Evolutionary conservation across 2,888 invertebrate genomes (phyloP).

Genomic region (Tetragonula carbonaria): DNA sequence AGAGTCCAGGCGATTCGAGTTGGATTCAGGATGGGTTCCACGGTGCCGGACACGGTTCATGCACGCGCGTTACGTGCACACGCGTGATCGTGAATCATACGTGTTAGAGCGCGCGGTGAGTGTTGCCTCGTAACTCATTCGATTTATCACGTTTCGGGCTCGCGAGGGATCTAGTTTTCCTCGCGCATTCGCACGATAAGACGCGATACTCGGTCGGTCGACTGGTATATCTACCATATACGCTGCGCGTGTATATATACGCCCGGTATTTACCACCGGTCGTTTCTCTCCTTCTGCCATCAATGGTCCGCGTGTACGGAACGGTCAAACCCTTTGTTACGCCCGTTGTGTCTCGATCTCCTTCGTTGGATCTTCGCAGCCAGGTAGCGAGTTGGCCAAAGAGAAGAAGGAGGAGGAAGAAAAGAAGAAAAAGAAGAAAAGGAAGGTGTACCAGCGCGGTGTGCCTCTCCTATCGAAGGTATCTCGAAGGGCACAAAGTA

Average conservation of each 20-base stretch:
- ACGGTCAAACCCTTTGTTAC: constrained; percentile 79
- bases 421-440: constrained; percentile 50
- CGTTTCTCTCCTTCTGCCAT: constrained; percentile 44
- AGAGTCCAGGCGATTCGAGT: constrained; percentile 18
- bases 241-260: constrained; percentile 34
- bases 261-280: constrained; percentile 57
- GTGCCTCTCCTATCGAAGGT: constrained; percentile 73
- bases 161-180: constrained; percentile 78
- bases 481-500: constrained; percentile 75
- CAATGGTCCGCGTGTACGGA: constrained; percentile 58
- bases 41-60: constrained; percentile 49
- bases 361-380: constrained; percentile 75
- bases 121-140: constrained; percentile 74
- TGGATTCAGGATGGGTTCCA: constrained; percentile 43
- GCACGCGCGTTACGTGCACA: constrained; percentile 50
- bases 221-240: background rate
- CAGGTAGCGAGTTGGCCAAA: constrained; percentile 60
- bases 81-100: constrained; percentile 79
- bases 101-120: constrained; percentile 65
- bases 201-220: constrained; percentile 51
- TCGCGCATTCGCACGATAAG: constrained; percentile 63
- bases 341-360: constrained; percentile 78
- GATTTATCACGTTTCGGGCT: constrained; percentile 78
- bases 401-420: constrained; percentile 41
- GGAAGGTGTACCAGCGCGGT: constrained; percentile 52